phyloP scores from a whole-genome alignment of 2,113 vertebrate genomes.

The Eretmochelys imbricata region DNA sequence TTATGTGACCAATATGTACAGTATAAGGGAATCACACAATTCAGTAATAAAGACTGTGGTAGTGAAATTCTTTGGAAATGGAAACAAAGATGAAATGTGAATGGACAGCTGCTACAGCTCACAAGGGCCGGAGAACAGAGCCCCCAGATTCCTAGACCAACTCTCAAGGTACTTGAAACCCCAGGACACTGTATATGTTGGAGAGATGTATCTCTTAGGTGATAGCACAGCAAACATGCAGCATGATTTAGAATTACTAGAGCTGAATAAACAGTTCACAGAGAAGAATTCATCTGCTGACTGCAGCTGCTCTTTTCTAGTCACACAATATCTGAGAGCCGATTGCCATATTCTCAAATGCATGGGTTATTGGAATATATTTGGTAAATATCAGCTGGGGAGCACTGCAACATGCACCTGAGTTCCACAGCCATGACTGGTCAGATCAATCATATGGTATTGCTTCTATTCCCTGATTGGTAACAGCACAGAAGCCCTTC shows the following conservation, averaged over 20 bases:
- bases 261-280: neutral
- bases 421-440: neutral
- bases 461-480: neutral
- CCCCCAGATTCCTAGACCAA: neutral
- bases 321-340: neutral
- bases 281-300: neutral
- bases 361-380: neutral
- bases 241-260: neutral
- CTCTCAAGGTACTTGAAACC: neutral
- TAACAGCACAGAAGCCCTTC: neutral
- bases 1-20: conserved; percentile 63
- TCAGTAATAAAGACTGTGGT: conserved; percentile 69
- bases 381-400: neutral
- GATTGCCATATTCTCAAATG: neutral
- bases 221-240: neutral
- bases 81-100: conserved; percentile 69
- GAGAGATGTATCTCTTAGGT: neutral
- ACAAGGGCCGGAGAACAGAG: conserved; percentile 62
- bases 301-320: neutral
- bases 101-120: conserved; percentile 70
- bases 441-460: neutral
- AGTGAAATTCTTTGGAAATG: conserved; percentile 63
- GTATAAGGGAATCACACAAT: conserved; percentile 68
- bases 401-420: neutral
- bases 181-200: neutral